These are phyloP conservation scores for Benthosema pterotum DNA, from an alignment of 2,797 vertebrate genomes.

Conservation along the genomic window DNA sequence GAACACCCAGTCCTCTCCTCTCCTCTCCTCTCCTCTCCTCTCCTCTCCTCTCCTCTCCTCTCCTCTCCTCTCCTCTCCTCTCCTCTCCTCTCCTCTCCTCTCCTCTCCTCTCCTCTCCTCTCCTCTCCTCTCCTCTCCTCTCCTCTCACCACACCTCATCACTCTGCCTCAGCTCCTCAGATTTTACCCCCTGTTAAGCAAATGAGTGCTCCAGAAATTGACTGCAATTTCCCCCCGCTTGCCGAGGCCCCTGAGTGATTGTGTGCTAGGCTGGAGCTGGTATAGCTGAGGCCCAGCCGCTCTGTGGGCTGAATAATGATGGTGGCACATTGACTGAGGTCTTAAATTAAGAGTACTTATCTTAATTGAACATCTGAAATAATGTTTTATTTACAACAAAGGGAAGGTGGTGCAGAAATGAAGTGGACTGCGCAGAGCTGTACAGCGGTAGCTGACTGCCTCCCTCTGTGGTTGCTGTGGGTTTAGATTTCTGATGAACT, in stretches of 20 bases:
- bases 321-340: slow-evolving; percentile 76
- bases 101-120: neutral
- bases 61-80: neutral
- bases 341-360: slow-evolving; percentile 88
- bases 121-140: slow-evolving; percentile 4
- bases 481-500: slow-evolving; percentile 69
- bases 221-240: slow-evolving; percentile 78
- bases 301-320: slow-evolving; percentile 79
- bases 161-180: slow-evolving; percentile 51
- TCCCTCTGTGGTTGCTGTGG: slow-evolving; percentile 48
- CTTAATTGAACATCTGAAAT: slow-evolving; percentile 88
- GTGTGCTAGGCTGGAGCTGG: slow-evolving; percentile 65
- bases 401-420: slow-evolving; percentile 78
- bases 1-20: slow-evolving; percentile 2
- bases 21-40: neutral
- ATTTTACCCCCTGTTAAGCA: slow-evolving; percentile 80
- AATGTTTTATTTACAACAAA: slow-evolving; percentile 87
- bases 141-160: slow-evolving; percentile 23
- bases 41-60: neutral
- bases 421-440: slow-evolving; percentile 52
- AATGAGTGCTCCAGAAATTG: slow-evolving; percentile 84
- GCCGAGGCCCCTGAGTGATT: slow-evolving; percentile 79
- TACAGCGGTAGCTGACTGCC: neutral
- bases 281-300: slow-evolving; percentile 53
- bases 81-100: neutral